These are phyloP conservation scores for Gallinago stenura DNA, from an alignment of 2,797 vertebrate genomes.

Conservation along the genomic window DNA sequence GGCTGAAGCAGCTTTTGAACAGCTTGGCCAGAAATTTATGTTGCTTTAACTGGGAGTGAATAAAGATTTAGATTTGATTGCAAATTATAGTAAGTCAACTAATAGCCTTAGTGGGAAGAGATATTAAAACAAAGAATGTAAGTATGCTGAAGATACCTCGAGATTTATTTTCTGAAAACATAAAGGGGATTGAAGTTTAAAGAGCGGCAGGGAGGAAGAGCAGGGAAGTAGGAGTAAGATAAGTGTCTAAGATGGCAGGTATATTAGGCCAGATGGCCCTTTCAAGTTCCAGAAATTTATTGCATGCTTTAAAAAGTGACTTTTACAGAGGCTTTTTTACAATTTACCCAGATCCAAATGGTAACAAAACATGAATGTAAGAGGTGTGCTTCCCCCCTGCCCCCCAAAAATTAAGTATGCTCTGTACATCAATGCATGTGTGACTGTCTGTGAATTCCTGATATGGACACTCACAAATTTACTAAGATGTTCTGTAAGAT, in stretches of 20 bases:
- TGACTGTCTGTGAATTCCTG: not conserved
- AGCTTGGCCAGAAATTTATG: not conserved
- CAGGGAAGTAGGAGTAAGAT: not conserved
- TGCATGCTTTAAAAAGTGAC: not conserved
- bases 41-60: not conserved
- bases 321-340: conserved; percentile 8
- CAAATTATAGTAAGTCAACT: not conserved
- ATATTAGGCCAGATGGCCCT: conserved; percentile 13
- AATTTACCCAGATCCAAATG: not conserved
- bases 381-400: not conserved
- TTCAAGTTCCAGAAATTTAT: conserved; percentile 52
- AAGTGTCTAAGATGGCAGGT: not conserved
- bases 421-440: not conserved
- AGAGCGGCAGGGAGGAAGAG: not conserved
- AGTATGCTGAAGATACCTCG: not conserved
- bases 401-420: not conserved
- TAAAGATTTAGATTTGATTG: not conserved
- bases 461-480: not conserved
- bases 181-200: not conserved
- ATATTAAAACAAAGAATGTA: not conserved
- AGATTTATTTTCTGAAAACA: conserved; percentile 22
- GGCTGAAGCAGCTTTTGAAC: not conserved
- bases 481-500: not conserved
- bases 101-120: not conserved
- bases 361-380: not conserved